These are phyloP conservation scores for Nylanderia fulva DNA, from an alignment of 1,140 invertebrate species.

Conservation along the genomic window DNA sequence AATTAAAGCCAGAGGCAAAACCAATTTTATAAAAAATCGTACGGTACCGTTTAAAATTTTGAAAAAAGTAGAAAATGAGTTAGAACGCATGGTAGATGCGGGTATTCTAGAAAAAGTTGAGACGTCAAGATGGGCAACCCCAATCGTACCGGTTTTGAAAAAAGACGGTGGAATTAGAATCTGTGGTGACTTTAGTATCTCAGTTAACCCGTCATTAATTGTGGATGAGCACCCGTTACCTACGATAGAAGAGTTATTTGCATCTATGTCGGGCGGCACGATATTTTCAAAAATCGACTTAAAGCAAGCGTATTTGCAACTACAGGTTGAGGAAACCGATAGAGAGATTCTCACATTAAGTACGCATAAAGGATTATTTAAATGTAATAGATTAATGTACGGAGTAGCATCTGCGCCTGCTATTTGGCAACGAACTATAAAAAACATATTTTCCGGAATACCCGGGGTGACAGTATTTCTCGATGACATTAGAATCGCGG, in stretches of 20 bases:
- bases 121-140: not conserved
- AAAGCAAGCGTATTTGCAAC: not conserved
- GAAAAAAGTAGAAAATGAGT: constrained; percentile 1
- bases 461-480: no score
- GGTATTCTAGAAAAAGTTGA: not conserved
- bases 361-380: no score
- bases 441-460: no score
- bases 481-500: no score
- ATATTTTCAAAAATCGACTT: constrained; percentile 7
- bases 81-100: not conserved
- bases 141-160: not conserved
- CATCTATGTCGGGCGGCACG: not conserved
- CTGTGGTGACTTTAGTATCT: not conserved
- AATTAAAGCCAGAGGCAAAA: not conserved
- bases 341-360: no score
- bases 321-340: no score
- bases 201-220: not conserved
- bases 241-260: not conserved
- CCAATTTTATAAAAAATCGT: constrained; percentile 10
- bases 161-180: not conserved
- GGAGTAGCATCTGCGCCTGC: no score
- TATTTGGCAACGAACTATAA: no score
- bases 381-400: no score
- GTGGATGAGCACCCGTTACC: not conserved
- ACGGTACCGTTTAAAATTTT: not conserved